Base-by-base conservation (phyloP, 2,113 vertebrate genomes). In the Apteryx owenii region DNA sequence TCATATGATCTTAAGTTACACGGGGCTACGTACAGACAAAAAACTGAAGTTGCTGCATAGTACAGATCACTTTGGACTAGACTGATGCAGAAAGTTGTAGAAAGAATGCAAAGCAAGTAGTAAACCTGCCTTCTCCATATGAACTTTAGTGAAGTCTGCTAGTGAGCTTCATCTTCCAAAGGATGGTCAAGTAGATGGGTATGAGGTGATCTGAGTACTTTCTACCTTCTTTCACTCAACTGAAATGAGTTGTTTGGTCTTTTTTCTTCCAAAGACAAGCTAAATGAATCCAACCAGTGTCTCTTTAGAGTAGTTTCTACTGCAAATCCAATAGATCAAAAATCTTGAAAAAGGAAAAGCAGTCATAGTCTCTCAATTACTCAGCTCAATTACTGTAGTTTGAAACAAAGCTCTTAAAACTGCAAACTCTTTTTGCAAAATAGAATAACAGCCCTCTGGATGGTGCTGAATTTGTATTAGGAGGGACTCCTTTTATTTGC, bases 1-100 rank as follows among this genome's bases (percentile, higher is more conserved):
- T 31, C 23, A 25, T 21, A 29, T 0, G 4, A 54, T 1, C 3
- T 0, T 25, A 4, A 15, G 40, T 48, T 56, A 31, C 7, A 2
- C 1, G 10, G 44, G 36, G 31, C 68, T 65, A 0, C 2, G 2
- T 0, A 3, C 42, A 81, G 81, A 29, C 51, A 46, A 2, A 33
- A 5, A 12, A 7, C 36, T 11, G 33, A 13, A 25, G 14, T 31
- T 1, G 1, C 56, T 50, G 50, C 16, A 21, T 5, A 16, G 40
- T 4, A 7, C 56, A 42, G 5, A n/a, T 4, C 13, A 44, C 14
- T 53, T 10, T 14, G 70, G 42, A 81, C 60, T 69, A 66, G 60
- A 70, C 44, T 88, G 82, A 14, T 12, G 70, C 70, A 54, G 31
- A 28, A 8, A 20, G 36, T 7, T 12, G 48, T 16, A 65, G 53